Conservation (phyloP, 2,888 invertebrate species). For the Pollenia amentaria region DNA sequence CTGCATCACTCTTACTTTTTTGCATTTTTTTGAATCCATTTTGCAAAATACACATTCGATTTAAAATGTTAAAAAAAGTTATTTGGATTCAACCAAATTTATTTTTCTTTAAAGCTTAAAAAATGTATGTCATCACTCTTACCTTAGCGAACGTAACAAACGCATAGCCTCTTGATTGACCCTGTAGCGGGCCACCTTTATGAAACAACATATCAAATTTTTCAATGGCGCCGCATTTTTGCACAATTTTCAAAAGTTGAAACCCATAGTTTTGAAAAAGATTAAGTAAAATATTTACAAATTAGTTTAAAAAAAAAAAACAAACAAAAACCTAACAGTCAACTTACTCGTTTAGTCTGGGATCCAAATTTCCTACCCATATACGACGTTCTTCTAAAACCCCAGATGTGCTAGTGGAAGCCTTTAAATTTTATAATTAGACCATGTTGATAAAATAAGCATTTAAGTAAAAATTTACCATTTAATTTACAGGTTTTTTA, state of each 20-base stretch:
- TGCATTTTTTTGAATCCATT: too few species aligned
- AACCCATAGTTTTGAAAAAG: slow-evolving; percentile 89
- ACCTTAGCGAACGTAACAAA: slow-evolving; percentile 92
- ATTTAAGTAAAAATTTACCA: not conserved
- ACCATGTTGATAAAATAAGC: not conserved
- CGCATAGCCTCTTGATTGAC: slow-evolving; percentile 96
- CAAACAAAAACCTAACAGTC: not conserved
- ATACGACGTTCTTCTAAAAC: slow-evolving; percentile 85
- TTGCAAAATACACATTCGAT: too few species aligned
- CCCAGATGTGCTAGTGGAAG: slow-evolving; percentile 51
- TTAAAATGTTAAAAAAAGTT: too few species aligned
- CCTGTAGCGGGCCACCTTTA: slow-evolving; percentile 94
- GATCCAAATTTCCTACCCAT: slow-evolving; percentile 97
- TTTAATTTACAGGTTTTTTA: not conserved
- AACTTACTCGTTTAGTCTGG: slow-evolving; percentile 96
- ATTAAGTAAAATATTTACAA: slow-evolving; percentile 75
- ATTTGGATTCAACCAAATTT: too few species aligned
- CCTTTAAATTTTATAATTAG: slow-evolving; percentile 19
- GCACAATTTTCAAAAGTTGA: slow-evolving; percentile 97
- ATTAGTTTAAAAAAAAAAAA: slow-evolving; percentile 67
- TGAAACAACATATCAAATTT: slow-evolving; percentile 98
- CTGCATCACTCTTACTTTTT: too few species aligned
- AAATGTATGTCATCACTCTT: slow-evolving; percentile 57
- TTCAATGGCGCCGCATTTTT: slow-evolving; percentile 96
- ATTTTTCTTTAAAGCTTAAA: not conserved